Percentiles rank a stretch among this genome's conserved stretches.
Conservation (phyloP, 2,113 vertebrate genomes). For the Clupea harengus region DNA sequence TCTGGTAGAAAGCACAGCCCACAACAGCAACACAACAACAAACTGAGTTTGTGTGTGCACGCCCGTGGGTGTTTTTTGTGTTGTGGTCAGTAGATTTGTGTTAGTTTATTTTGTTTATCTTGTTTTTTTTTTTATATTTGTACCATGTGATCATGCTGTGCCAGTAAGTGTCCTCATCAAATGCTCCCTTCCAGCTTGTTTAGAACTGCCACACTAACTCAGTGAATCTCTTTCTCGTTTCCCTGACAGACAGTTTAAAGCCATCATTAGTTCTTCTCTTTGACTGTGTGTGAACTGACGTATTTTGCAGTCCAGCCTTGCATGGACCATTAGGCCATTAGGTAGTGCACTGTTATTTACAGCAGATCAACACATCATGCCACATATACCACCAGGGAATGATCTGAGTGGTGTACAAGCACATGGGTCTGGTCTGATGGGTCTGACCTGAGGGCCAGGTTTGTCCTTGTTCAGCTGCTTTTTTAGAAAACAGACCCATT, state of each 20-base stretch:
- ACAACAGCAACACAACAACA: not conserved
- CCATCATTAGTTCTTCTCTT: not conserved
- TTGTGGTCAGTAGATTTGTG: not conserved
- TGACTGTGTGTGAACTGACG: not conserved
- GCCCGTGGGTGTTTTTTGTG: not conserved
- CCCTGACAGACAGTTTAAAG: slow-evolving; percentile 2
- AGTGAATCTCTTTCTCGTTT: not conserved
- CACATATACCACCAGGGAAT: not conserved
- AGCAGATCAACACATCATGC: not conserved
- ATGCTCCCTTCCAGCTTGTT: slow-evolving; percentile 9
- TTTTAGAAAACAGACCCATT: not conserved
- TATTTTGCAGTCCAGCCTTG: not conserved
- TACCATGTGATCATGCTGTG: slow-evolving; percentile 25
- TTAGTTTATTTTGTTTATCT: not conserved
- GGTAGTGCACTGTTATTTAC: not conserved
- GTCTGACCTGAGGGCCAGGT: not conserved
- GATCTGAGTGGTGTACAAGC: not conserved
- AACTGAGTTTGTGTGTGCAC: slow-evolving; percentile 27
- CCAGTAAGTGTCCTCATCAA: slow-evolving; percentile 32
- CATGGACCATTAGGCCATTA: not conserved
- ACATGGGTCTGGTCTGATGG: not conserved
- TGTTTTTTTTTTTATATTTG: slow-evolving; percentile 10
- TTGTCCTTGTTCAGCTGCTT: not conserved
- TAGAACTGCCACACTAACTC: slow-evolving; percentile 10
- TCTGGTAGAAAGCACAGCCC: slow-evolving; percentile 23